Evolutionary conservation across 2,797 vertebrate species (phyloP), one percentile per base, ranked within the genome.

Genomic region (Melanotaenia trifasciata): DNA sequence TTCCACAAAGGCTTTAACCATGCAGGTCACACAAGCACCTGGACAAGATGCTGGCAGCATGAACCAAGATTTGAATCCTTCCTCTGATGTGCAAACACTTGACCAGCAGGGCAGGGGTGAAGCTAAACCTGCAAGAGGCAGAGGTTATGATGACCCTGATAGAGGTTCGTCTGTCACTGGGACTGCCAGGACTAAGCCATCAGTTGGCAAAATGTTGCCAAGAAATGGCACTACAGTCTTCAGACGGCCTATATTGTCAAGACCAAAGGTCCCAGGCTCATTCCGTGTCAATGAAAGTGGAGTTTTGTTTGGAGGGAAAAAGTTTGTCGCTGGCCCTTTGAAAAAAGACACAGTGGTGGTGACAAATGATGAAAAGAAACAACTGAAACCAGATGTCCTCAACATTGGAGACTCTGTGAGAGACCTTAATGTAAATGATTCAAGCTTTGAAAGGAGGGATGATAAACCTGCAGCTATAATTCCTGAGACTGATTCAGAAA

Each of bases 221-320:
- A 54, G 5, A 58, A 58, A 88, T 57, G 72, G 71, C 43, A 68
- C 70, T 54, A 72, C 65, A 84, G 54, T 62, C 0, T 18, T 38
- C 0, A 38, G 65, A 57, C 87, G 53, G 54, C 59, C 67, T 43
- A 10, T 57, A 11, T 33, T 73, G 43, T 51, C 64, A 51, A 87
- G 74, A 62, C 83, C 81, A 58, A 79, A 81, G 7, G 11, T 63
- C n/a, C 32, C 45, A 2, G 75, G 72, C 14, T 13, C 16, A 13
- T 26, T 51, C 2, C 77, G 38, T 60, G 66, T 76, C 1, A 93
- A 93, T 57, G 33, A 35, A 64, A 91, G 85, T 28, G 89, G 84
- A 83, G 47, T 45, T 4, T 66, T 56, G 13, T 58, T 77, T 3
- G 83, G 68, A 56, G 14, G 20, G 5, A 74, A 56, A 58, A 79